phyloP scores from a whole-genome alignment of 2,888 invertebrate species.

The Phrixothrix hirtus region DNA sequence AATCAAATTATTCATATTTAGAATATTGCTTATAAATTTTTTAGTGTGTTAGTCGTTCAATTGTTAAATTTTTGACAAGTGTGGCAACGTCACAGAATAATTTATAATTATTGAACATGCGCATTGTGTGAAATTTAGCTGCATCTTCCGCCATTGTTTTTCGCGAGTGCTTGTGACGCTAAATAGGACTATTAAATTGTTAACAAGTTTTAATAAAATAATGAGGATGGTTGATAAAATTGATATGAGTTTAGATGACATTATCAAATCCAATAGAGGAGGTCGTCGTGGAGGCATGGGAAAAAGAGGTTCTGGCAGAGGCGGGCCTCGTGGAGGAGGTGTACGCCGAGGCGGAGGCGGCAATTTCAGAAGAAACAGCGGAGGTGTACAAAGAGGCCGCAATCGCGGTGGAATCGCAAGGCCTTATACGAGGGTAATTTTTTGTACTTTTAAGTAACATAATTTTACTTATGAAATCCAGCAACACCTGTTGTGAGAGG shows the following conservation, averaged over 20 bases:
- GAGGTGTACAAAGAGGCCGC: slow-evolving; percentile 67
- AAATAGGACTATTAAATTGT: background rate
- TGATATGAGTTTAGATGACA: slow-evolving; percentile 97
- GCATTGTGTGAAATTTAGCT: slow-evolving; percentile 1
- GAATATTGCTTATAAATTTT: too few relatives aligned
- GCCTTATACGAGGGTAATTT: slow-evolving; percentile 71
- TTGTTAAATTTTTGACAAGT: background rate
- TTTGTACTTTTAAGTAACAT: slow-evolving; percentile 47
- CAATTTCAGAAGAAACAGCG: slow-evolving; percentile 52
- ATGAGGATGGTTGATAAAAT: slow-evolving; percentile 88
- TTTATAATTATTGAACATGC: slow-evolving; percentile 4
- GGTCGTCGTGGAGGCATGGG: slow-evolving; percentile 65
- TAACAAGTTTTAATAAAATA: background rate
- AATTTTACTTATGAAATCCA: slow-evolving; percentile 41
- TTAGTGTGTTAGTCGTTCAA: too few relatives aligned
- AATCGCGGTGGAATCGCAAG: slow-evolving; percentile 73
- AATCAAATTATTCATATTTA: too few relatives aligned
- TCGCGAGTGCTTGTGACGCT: slow-evolving; percentile 17
- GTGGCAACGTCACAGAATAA: slow-evolving; percentile 2
- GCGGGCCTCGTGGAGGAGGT: slow-evolving; percentile 51
- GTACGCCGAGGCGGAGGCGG: slow-evolving; percentile 60
- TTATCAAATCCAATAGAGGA: slow-evolving; percentile 83
- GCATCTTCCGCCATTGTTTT: slow-evolving; percentile 19
- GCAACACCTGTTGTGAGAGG: slow-evolving; percentile 35
- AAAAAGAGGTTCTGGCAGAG: slow-evolving; percentile 45